These are phyloP conservation scores for Asarcornis scutulata DNA, from an alignment of 2,113 vertebrate species.

Conservation along the genomic window DNA sequence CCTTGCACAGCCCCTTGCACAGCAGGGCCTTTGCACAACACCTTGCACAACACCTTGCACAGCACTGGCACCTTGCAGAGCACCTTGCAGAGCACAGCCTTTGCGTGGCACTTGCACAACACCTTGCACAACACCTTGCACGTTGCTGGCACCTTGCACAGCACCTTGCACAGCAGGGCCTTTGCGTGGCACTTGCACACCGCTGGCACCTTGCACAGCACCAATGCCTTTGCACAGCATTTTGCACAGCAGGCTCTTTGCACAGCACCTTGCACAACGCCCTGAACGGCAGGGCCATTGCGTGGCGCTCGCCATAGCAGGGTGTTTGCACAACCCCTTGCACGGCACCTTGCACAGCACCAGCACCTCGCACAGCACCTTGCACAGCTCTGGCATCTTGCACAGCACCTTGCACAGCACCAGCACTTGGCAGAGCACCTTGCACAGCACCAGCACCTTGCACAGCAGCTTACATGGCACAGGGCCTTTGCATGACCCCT, in stretches of 20 bases:
- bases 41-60: neutral
- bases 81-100: neutral
- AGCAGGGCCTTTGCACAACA: no score
- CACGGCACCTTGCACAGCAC: rapidly evolving
- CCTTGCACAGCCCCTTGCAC: neutral
- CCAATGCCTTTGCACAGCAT: neutral
- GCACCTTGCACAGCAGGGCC: neutral
- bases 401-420: neutral
- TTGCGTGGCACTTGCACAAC: neutral
- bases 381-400: neutral
- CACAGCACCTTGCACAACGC: neutral
- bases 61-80: neutral
- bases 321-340: no score
- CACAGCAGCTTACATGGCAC: neutral
- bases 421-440: neutral
- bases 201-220: neutral
- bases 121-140: neutral
- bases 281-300: neutral
- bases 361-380: neutral
- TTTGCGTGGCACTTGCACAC: neutral
- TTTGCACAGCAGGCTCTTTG: neutral
- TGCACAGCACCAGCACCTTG: neutral
- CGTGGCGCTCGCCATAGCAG: neutral
- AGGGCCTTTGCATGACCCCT: neutral
- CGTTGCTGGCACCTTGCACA: neutral